Percentiles rank a stretch among this genome's conserved stretches.
Conservation (phyloP, 2,797 vertebrate genomes). For the Schizopygopsis malacanthus region DNA sequence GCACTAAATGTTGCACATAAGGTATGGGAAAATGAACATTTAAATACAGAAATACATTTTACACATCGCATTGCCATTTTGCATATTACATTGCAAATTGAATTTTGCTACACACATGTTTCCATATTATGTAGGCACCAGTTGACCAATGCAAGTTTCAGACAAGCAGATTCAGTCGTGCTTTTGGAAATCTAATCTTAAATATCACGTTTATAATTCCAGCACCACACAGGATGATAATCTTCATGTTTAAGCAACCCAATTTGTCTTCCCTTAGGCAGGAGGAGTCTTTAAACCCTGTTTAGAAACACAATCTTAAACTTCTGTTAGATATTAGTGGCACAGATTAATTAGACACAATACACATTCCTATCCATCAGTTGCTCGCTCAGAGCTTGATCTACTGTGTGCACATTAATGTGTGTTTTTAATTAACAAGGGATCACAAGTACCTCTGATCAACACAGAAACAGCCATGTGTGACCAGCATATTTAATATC, state of each 20-base stretch:
- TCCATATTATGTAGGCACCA: background rate
- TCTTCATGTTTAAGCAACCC: background rate
- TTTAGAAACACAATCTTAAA: background rate
- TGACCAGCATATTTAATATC: constrained; percentile 3
- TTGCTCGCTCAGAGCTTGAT: background rate
- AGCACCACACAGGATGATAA: background rate
- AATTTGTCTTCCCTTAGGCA: background rate
- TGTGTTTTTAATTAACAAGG: background rate
- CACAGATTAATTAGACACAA: constrained; percentile 18
- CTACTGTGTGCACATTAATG: background rate
- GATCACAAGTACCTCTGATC: background rate
- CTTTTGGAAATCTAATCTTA: background rate
- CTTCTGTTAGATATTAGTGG: background rate
- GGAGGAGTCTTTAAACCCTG: background rate
- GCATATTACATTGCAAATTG: too few relatives aligned
- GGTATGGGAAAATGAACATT: too few relatives aligned
- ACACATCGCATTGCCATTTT: too few relatives aligned
- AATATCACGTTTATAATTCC: background rate
- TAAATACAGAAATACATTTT: too few relatives aligned
- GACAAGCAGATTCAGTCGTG: background rate
- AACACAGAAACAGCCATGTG: too few relatives aligned
- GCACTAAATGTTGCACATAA: too few relatives aligned
- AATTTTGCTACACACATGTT: too few relatives aligned
- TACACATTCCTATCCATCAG: background rate
- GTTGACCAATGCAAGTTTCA: background rate